Evolutionary conservation across 2,113 vertebrate species (phyloP).

Genomic region (Notiomystis cincta): DNA sequence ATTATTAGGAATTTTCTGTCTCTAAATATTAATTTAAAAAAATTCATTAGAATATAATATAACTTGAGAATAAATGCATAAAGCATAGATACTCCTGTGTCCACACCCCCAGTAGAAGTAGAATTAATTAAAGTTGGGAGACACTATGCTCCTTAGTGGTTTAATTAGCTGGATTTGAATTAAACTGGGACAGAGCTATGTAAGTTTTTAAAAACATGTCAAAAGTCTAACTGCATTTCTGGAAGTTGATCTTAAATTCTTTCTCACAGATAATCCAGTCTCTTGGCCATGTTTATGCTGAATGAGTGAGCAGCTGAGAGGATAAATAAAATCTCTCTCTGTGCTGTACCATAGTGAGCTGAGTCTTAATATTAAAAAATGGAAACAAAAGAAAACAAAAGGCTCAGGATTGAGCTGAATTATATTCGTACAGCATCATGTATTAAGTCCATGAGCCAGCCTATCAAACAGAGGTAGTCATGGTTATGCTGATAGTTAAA

Average conservation of each 20-base stretch:
- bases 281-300: constrained; percentile 46
- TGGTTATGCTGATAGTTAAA: constrained; percentile 60
- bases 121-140: constrained; percentile 62
- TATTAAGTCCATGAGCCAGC: not conserved
- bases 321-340: constrained; percentile 43
- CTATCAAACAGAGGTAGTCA: constrained; percentile 34
- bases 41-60: not conserved
- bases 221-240: constrained; percentile 38
- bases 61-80: not conserved
- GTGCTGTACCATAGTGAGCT: not conserved
- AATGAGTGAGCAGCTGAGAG: constrained; percentile 11
- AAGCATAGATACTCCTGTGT: not conserved
- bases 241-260: constrained; percentile 42
- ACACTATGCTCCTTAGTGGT: constrained; percentile 10
- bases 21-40: not conserved
- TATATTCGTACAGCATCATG: not conserved
- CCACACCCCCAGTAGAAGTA: not conserved
- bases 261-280: constrained; percentile 58
- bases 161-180: constrained; percentile 55
- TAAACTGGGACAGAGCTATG: constrained; percentile 23
- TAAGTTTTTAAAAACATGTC: constrained; percentile 30
- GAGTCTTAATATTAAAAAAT: not conserved
- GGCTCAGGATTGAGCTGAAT: not conserved
- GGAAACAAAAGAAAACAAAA: constrained; percentile 24
- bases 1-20: not conserved